Percentiles rank a stretch among this genome's conserved stretches.
Conservation (phyloP, 2,797 vertebrate species). For the Lacerta agilis region DNA sequence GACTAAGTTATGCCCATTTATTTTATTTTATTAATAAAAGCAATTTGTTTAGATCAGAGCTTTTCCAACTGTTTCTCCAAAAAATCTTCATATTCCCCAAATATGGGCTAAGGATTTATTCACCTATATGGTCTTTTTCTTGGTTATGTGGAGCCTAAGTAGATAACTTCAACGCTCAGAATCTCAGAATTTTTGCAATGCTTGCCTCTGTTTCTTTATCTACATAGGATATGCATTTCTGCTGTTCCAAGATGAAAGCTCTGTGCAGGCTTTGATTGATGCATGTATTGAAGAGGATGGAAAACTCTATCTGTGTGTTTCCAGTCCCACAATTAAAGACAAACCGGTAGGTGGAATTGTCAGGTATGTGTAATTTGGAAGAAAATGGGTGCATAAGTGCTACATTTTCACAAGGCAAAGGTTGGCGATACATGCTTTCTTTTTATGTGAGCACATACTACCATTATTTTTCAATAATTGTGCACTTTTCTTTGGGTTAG, state of each 20-base stretch:
- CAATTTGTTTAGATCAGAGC: neutral
- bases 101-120: neutral
- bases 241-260: conserved; percentile 99
- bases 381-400: conserved; percentile 6
- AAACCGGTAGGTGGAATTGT: conserved; percentile 89
- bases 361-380: conserved; percentile 30
- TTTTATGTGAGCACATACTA: neutral
- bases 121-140: neutral
- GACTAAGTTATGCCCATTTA: too few species aligned
- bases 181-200: neutral
- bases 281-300: conserved; percentile 98
- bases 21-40: neutral
- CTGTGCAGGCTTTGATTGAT: conserved; percentile 97
- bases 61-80: neutral
- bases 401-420: neutral
- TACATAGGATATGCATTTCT: conserved; percentile 94
- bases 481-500: neutral
- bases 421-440: neutral
- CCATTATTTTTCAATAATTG: neutral
- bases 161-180: conserved; percentile 19
- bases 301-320: conserved; percentile 98
- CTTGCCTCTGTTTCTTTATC: conserved; percentile 18
- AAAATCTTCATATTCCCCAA: neutral
- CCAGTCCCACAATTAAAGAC: conserved; percentile 99
- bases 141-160: neutral